Conservation (phyloP, 2,888 invertebrate genomes). For the Platycnemis pennipes region DNA sequence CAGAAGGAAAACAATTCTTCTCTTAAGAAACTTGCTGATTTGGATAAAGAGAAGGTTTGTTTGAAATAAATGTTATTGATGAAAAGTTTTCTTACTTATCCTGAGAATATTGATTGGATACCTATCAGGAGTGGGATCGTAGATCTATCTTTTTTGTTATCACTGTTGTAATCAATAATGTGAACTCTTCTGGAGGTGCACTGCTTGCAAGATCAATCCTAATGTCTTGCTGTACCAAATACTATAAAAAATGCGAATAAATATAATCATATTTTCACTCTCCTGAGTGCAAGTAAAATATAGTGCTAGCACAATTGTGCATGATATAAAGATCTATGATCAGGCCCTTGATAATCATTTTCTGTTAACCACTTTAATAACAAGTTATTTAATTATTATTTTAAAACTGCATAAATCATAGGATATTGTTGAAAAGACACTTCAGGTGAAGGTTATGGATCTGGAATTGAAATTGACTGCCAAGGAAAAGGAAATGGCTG, state of each 20-base stretch:
- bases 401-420: background rate
- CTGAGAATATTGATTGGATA: background rate
- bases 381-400: background rate
- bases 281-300: no score
- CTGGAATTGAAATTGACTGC: constrained; percentile 39
- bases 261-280: no score
- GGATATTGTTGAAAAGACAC: constrained; percentile 49
- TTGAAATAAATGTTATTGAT: background rate
- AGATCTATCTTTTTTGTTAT: background rate
- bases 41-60: constrained; percentile 57
- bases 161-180: background rate
- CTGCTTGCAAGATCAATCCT: no score
- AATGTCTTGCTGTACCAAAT: no score
- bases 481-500: constrained; percentile 52
- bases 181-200: background rate
- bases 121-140: background rate
- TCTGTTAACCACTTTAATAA: no score
- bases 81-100: no score
- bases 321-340: no score
- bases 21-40: background rate
- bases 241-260: no score
- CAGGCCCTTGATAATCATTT: no score
- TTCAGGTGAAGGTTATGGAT: constrained; percentile 56
- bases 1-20: constrained; percentile 25
- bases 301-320: no score